phyloP scores from a whole-genome alignment of 2,888 invertebrate genomes.

The Bombyx huttoni region DNA sequence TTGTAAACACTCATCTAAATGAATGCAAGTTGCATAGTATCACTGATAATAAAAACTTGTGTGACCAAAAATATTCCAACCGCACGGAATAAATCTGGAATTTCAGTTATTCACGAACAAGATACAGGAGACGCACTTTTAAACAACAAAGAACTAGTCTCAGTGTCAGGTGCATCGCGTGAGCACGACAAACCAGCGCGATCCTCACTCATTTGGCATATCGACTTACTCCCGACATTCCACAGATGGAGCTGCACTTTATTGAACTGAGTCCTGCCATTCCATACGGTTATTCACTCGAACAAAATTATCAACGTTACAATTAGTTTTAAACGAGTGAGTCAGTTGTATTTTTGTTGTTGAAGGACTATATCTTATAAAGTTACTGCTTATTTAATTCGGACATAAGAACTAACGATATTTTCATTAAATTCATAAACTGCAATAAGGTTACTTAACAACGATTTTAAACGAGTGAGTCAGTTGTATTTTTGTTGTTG shows the following conservation, averaged over 20 bases:
- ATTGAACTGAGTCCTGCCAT: conserved; percentile 20
- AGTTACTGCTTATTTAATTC: too few relatives aligned
- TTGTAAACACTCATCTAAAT: background rate
- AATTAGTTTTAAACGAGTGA: background rate
- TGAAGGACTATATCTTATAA: too few relatives aligned
- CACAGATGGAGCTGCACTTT: conserved; percentile 34
- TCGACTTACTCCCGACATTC: conserved; percentile 53
- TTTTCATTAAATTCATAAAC: conserved; percentile 14
- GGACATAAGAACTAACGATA: too few relatives aligned
- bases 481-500: too few relatives aligned
- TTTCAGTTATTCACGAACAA: conserved; percentile 41
- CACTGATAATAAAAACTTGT: background rate
- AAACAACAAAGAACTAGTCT: conserved; percentile 36
- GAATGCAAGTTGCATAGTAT: background rate
- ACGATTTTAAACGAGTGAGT: conserved; percentile 4
- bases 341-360: too few relatives aligned
- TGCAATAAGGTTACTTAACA: conserved; percentile 29
- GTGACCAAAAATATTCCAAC: conserved; percentile 21
- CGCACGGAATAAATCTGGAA: conserved; percentile 33
- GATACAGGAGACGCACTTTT: conserved; percentile 19
- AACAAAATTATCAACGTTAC: background rate
- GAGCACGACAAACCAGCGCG: conserved; percentile 43
- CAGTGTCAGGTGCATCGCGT: conserved; percentile 56
- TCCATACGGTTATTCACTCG: background rate
- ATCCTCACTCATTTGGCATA: conserved; percentile 47